Base-by-base conservation (phyloP, 35 echinoderm and acorn worm species). In the Apostichopus californicus region DNA sequence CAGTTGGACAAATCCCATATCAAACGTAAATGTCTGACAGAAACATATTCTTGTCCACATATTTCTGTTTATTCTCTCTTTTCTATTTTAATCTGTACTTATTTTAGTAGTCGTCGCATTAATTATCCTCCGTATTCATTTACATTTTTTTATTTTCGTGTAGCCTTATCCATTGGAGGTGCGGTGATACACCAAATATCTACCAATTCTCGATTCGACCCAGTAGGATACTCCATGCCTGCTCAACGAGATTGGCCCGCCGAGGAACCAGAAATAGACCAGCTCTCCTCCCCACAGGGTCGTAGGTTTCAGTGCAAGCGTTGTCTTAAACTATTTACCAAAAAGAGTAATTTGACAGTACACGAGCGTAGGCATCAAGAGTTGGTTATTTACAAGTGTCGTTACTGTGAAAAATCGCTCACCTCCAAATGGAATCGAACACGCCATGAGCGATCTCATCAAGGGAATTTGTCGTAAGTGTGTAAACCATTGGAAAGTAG, bases 371-470 rank as follows among this genome's bases (percentile, higher is more conserved):
- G 81, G 52, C 81, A 85, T 85, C 81, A 59, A 52, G 71, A 75
- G 71, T 22, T 75, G 21, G 71, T 75, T 22, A 75, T 75, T 75
- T 75, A 75, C 17, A 75, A 75, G 71, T 89, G 86, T 55, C 61
- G 68, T 65, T 89, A 54, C 52, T 89, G 86, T 11, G 86, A 55
- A 53, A 91, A 78, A 14, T 25, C 93, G 23, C 93, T 95, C 34
- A 90, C 92, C 21, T 87, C 86, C n/a, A 64, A 55, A 5, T 75
- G 83, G 9, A 87, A 95, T 78, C 72, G 93, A 5, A 92, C 79
- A 24, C 84, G 91, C 1, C 94, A 95, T 55, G 57, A 71, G 53
- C 52, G 71, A 20, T 93, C 84, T 15, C 94, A 95, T 64, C 78
- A 92, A 0, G 94, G 94, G 12, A 77, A 93, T 55, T 79, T 58